These are phyloP conservation scores for Meteorus sp. DNA, from an alignment of 1,140 invertebrate species.

Conservation along the genomic window DNA sequence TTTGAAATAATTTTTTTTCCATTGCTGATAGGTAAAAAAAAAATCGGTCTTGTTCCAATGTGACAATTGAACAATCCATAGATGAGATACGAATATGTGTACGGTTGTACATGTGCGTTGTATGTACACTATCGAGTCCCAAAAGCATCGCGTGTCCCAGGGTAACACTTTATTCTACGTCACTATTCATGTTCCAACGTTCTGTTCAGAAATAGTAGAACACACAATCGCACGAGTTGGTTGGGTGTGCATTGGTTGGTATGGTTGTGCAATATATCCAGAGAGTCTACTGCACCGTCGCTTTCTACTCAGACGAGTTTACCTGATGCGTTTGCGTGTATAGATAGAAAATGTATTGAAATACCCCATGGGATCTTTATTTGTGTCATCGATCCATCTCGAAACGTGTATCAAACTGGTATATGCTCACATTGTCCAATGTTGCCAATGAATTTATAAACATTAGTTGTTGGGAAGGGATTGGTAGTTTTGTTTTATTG, in stretches of 20 bases:
- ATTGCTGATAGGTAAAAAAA: too few species aligned
- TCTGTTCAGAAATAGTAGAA: slow-evolving; percentile 37
- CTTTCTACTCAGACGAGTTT: slow-evolving; percentile 19
- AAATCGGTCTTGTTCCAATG: not conserved
- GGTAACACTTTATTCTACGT: slow-evolving; percentile 28
- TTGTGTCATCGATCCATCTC: slow-evolving; percentile 17
- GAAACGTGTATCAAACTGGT: slow-evolving; percentile 9
- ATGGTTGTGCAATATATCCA: too few species aligned
- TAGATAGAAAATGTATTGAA: too few species aligned
- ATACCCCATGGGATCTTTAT: slow-evolving; percentile 1
- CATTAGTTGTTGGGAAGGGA: slow-evolving; percentile 1
- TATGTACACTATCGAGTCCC: slow-evolving; percentile 34
- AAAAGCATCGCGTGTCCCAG: slow-evolving; percentile 31
- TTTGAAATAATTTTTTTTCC: too few species aligned
- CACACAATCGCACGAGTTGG: slow-evolving; percentile 38
- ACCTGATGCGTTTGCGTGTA: too few species aligned
- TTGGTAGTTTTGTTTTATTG: too few species aligned
- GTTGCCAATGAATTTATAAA: not conserved
- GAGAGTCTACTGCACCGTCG: not conserved
- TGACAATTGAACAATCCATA: slow-evolving; percentile 6
- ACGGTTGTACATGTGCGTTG: slow-evolving; percentile 27
- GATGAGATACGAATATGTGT: too few species aligned
- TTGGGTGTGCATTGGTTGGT: too few species aligned
- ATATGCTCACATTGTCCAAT: not conserved
- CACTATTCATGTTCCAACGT: slow-evolving; percentile 30